Conservation (phyloP, 2,888 invertebrate species). For the Diarsia mendica region DNA sequence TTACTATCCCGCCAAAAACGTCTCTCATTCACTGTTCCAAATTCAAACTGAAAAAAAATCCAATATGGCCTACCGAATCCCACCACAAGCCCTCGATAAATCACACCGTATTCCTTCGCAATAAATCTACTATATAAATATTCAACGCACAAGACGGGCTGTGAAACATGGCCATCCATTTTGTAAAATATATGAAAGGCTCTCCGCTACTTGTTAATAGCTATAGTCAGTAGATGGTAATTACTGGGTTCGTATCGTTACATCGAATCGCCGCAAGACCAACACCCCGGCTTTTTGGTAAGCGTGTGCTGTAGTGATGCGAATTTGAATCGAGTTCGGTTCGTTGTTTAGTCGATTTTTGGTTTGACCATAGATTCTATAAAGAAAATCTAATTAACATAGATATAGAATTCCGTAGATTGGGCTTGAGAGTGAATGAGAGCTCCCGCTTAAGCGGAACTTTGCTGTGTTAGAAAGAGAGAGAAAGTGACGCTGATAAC, state of each 20-base stretch:
- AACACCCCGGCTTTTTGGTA: conserved; percentile 82
- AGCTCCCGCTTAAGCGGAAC: too few relatives aligned
- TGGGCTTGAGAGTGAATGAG: too few relatives aligned
- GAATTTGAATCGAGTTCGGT: conserved; percentile 44
- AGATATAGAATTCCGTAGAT: too few relatives aligned
- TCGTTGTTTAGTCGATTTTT: conserved; percentile 45
- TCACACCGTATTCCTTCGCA: conserved; percentile 79
- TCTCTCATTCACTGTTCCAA: background rate
- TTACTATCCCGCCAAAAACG: too few relatives aligned
- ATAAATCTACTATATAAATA: conserved; percentile 90
- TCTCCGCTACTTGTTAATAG: conserved; percentile 88
- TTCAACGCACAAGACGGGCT: conserved; percentile 80
- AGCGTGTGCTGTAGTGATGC: conserved; percentile 68
- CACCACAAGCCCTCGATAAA: conserved; percentile 73
- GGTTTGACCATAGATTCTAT: background rate
- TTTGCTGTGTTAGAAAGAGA: too few relatives aligned
- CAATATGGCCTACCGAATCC: conserved; percentile 56
- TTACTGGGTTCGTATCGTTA: conserved; percentile 84
- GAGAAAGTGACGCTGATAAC: too few relatives aligned
- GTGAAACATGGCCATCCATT: conserved; percentile 85
- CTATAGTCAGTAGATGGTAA: conserved; percentile 85
- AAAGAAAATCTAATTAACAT: too few relatives aligned
- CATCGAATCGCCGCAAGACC: conserved; percentile 80
- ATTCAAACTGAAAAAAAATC: conserved; percentile 22
- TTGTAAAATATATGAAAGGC: conserved; percentile 89